Evolutionary conservation across 2,797 vertebrate species (phyloP).

Genomic region (Microctenopoma lineatum): DNA sequence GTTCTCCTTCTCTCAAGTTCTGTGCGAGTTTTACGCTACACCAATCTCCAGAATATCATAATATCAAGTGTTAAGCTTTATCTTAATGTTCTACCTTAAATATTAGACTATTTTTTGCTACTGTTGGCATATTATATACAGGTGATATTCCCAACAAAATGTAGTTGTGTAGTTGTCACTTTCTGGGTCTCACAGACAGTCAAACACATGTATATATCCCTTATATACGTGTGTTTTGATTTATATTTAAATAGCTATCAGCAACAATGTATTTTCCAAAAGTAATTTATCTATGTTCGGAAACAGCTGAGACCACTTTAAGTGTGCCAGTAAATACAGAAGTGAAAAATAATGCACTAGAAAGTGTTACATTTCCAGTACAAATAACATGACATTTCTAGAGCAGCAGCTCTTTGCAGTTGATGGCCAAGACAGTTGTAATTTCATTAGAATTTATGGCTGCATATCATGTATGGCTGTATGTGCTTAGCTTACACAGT

Average conservation of each 20-base stretch:
- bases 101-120: no score
- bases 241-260: not conserved
- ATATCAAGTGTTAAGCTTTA: no score
- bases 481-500: slow-evolving; percentile 16
- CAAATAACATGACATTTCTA: not conserved
- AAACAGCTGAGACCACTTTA: not conserved
- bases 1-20: no score
- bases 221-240: not conserved
- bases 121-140: no score
- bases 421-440: slow-evolving; percentile 9
- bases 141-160: no score
- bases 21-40: no score
- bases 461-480: not conserved
- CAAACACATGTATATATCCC: no score
- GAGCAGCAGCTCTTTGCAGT: slow-evolving; percentile 6
- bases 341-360: not conserved
- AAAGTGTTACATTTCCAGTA: not conserved
- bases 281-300: not conserved
- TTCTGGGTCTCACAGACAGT: no score
- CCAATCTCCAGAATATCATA: no score
- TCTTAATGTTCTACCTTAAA: no score
- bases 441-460: slow-evolving; percentile 18
- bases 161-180: no score
- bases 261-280: not conserved
- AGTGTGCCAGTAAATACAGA: not conserved